Evolutionary conservation across 2,888 invertebrate genomes (phyloP).

Genomic region (Meteorus colon): DNA sequence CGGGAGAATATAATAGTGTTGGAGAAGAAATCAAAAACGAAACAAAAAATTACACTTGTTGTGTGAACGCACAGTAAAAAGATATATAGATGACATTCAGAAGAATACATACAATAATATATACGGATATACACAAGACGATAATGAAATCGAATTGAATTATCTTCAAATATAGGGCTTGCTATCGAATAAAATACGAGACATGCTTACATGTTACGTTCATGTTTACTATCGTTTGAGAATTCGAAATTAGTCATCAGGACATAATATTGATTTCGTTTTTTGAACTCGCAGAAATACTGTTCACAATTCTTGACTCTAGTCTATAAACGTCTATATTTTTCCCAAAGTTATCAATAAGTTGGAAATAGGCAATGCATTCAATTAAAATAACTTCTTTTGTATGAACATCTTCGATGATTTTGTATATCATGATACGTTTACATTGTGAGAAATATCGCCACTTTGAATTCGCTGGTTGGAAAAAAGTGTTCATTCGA

Average conservation of each 20-base stretch:
- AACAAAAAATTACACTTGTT: constrained; percentile 57
- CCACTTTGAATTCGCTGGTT: too few species aligned
- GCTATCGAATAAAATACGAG: too few species aligned
- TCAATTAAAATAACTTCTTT: not conserved
- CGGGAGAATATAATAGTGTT: not conserved
- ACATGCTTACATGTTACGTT: not conserved
- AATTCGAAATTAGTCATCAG: not conserved
- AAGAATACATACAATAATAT: constrained; percentile 48
- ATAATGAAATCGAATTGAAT: not conserved
- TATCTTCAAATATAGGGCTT: not conserved
- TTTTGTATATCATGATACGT: not conserved
- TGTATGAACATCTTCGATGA: not conserved
- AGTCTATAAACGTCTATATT: constrained; percentile 60
- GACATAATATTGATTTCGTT: constrained; percentile 12
- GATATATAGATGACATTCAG: constrained; percentile 48
- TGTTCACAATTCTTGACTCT: constrained; percentile 56
- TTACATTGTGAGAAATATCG: not conserved
- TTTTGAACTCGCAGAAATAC: not conserved
- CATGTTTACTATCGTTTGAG: not conserved
- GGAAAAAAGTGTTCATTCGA: too few species aligned
- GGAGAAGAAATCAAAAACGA: constrained; percentile 42
- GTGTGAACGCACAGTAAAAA: constrained; percentile 56
- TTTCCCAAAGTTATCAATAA: not conserved
- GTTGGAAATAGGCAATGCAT: not conserved
- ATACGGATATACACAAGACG: not conserved